phyloP scores from a whole-genome alignment of 2,113 vertebrate species.

The Lasiurus cinereus region DNA sequence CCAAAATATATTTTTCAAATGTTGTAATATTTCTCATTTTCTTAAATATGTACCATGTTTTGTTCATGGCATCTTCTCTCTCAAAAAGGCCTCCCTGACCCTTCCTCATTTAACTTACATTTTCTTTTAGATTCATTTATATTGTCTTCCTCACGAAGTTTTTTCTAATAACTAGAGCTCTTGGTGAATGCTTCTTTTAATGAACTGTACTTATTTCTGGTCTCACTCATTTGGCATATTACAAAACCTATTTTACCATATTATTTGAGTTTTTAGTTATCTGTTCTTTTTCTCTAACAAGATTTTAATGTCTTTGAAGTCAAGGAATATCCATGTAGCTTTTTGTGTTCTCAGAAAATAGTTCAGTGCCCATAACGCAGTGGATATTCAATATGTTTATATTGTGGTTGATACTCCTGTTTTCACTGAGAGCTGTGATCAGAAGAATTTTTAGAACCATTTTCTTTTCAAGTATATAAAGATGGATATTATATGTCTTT shows the following conservation, averaged over 20 bases:
- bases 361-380: background rate
- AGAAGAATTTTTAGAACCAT: background rate
- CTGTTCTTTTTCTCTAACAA: background rate
- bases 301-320: background rate
- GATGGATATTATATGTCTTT: background rate
- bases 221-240: background rate
- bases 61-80: background rate
- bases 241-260: background rate
- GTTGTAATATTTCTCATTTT: background rate
- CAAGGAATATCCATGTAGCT: background rate
- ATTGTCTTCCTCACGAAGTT: background rate
- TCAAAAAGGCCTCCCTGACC: background rate
- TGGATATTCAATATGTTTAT: background rate
- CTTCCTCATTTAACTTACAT: background rate
- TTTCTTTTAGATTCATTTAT: background rate
- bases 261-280: background rate
- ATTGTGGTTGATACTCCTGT: background rate
- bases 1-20: background rate
- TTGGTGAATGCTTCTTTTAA: background rate
- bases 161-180: background rate
- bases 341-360: background rate
- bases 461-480: slow-evolving; percentile 10
- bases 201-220: background rate
- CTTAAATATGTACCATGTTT: background rate
- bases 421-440: background rate